phyloP scores from a whole-genome alignment of 2,888 invertebrate species.

The Acanthosepion esculentum region DNA sequence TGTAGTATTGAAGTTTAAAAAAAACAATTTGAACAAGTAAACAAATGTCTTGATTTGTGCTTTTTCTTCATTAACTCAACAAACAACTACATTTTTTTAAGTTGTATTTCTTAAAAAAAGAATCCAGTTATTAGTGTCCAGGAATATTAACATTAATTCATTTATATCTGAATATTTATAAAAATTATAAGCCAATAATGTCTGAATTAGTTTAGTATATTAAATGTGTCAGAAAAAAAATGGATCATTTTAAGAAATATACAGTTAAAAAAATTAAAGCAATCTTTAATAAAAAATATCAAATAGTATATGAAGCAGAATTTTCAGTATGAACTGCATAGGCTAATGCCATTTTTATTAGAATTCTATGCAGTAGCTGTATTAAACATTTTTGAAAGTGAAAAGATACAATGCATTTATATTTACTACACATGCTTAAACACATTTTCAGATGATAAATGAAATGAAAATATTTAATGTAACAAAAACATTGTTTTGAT shows the following conservation, averaged over 20 bases:
- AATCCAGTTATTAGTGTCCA: too few relatives aligned
- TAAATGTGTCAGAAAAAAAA: too few relatives aligned
- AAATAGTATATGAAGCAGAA: neutral
- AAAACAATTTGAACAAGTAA: too few relatives aligned
- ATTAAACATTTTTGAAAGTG: neutral
- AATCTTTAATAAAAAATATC: neutral
- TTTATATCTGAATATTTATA: too few relatives aligned
- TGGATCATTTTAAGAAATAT: neutral
- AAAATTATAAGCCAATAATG: too few relatives aligned
- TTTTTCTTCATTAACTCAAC: neutral
- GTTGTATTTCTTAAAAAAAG: too few relatives aligned
- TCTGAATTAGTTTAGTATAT: too few relatives aligned
- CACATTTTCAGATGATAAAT: neutral
- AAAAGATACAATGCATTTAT: neutral
- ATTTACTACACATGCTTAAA: too few relatives aligned
- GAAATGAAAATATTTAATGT: neutral
- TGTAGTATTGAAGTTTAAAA: neutral
- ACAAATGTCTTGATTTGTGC: too few relatives aligned
- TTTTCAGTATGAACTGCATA: neutral
- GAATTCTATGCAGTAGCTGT: neutral
- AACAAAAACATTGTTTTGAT: neutral
- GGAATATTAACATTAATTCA: too few relatives aligned
- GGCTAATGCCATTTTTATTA: neutral
- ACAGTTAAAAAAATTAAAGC: neutral
- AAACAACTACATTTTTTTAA: neutral